Base-by-base conservation (phyloP, 2,797 vertebrate species). In the Anguilla pacifica region DNA sequence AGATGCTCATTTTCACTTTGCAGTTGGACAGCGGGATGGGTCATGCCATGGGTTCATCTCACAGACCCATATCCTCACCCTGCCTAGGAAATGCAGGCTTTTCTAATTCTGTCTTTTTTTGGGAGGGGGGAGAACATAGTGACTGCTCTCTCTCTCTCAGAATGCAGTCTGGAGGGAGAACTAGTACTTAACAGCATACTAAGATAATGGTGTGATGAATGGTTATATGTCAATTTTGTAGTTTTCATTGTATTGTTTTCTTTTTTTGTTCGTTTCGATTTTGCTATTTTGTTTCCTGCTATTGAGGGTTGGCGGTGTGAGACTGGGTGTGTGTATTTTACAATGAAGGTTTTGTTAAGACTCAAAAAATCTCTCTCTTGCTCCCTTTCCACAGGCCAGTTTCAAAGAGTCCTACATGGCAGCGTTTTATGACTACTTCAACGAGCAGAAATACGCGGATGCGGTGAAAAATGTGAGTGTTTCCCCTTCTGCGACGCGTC, bases 341-440 rank as follows among this genome's bases (percentile, higher is more conserved):
- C 39, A 43, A 43, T 43, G 39, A 43, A 13, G 11, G 55, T 11
- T 59, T 59, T 59, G 55, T 17, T 11, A 17, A 59, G 17, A 59
- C 55, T 59, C 11, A 9, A 13, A 59, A 59, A 59, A 59, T n/a
- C 64, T 67, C n/a, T 25, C 25, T 85, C 28, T 86, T 3, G 7
- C 64, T 67, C 64, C 6, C 64, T 9, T 10, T 25, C 17, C 96
- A 89, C 89, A 99, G 98, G 98, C 98, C 91, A 99, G 96, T 93
- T 99, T 99, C 92, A 99, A 99, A 94, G 99, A 99, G 94, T 97
- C 98, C 0, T 99, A 98, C 94, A 99, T 99, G 99, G 98, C 99
- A 85, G 95, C 97, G 0, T 99, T 99, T 96, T 98, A 98, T 86
- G 98, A 99, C 91, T 97, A 98, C 95, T 99, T 99, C 95, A 99